phyloP scores from a whole-genome alignment of 2,888 invertebrate genomes.

The Andrena praecox region DNA sequence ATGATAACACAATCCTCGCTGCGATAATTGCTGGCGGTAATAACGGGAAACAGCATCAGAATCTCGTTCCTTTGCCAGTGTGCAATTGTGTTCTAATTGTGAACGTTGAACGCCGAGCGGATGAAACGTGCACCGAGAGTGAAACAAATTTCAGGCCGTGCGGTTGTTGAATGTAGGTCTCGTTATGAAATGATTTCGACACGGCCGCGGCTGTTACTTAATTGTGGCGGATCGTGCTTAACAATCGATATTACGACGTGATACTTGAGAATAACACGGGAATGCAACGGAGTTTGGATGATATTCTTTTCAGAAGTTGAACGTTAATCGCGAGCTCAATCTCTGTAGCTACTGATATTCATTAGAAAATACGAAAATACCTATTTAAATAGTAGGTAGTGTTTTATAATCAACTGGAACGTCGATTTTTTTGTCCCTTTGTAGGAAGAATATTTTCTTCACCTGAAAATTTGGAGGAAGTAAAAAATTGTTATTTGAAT shows the following conservation, averaged over 20 bases:
- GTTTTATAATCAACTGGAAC: neutral
- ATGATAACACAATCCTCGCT: neutral
- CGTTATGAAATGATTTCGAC: slow-evolving; percentile 71
- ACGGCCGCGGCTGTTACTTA: slow-evolving; percentile 62
- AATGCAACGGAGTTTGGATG: neutral
- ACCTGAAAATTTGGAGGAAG: neutral
- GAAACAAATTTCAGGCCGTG: slow-evolving; percentile 59
- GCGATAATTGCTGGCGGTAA: slow-evolving; percentile 14
- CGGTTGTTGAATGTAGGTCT: slow-evolving; percentile 58
- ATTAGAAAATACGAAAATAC: neutral
- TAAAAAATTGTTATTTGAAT: too few species aligned
- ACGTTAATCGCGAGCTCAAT: neutral
- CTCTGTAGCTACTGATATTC: neutral
- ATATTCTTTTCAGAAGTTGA: neutral
- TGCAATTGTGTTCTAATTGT: slow-evolving; percentile 46
- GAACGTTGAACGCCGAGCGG: slow-evolving; percentile 22
- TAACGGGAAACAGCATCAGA: slow-evolving; percentile 36
- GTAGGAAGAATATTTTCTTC: neutral
- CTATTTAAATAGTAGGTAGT: neutral
- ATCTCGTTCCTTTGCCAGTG: slow-evolving; percentile 27
- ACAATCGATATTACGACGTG: slow-evolving; percentile 32
- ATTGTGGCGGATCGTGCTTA: slow-evolving; percentile 61
- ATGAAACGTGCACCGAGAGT: slow-evolving; percentile 30
- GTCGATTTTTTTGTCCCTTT: neutral
- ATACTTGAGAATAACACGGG: neutral